Conservation (phyloP, 2,888 invertebrate species). For the Selenia dentaria region DNA sequence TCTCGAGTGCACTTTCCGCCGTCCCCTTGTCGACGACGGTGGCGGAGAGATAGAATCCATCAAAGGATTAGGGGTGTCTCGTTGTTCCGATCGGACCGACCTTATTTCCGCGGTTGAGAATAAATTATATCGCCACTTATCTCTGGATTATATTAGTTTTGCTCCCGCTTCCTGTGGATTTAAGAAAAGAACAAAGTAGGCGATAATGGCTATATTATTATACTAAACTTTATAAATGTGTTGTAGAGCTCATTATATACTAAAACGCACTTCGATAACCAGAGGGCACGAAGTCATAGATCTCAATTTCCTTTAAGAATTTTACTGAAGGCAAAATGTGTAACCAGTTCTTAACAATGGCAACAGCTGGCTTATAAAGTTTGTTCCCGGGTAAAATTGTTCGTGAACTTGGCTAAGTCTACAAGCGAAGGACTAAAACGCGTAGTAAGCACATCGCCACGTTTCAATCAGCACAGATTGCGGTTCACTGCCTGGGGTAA, state of each 20-base stretch:
- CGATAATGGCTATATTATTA: no score
- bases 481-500: slow-evolving; percentile 40
- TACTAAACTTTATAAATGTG: no score
- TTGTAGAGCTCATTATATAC: no score
- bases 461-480: slow-evolving; percentile 77
- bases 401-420: slow-evolving; percentile 20
- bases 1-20: slow-evolving; percentile 68
- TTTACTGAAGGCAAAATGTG: slow-evolving; percentile 35
- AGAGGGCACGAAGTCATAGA: no score
- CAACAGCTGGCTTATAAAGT: slow-evolving; percentile 10
- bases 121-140: slow-evolving; percentile 76
- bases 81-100: slow-evolving; percentile 65
- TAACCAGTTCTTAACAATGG: slow-evolving; percentile 12
- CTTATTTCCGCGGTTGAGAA: slow-evolving; percentile 70
- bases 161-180: no score
- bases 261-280: no score
- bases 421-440: slow-evolving; percentile 47
- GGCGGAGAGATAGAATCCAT: slow-evolving; percentile 67
- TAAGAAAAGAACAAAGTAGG: no score
- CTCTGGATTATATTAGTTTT: no score
- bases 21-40: slow-evolving; percentile 40
- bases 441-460: slow-evolving; percentile 62
- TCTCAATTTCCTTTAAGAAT: no score
- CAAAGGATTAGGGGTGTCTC: slow-evolving; percentile 78
- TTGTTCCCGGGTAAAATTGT: slow-evolving; percentile 15